phyloP scores from a whole-genome alignment of 1,140 invertebrate genomes.

The Saccostrea cuccullata region DNA sequence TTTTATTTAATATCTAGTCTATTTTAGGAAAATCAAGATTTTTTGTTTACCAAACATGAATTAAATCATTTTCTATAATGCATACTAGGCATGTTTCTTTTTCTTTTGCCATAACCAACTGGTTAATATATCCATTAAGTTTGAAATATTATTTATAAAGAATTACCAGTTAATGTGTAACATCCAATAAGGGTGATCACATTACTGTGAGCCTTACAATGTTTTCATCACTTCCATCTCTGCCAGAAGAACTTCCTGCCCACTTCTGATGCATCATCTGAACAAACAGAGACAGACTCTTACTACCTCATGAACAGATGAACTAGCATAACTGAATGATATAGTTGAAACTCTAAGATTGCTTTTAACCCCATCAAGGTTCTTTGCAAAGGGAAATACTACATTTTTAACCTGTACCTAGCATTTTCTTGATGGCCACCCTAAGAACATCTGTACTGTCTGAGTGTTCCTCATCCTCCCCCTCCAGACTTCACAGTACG shows the following conservation, averaged over 20 bases:
- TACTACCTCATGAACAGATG: not conserved
- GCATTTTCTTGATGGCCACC: slow-evolving; percentile 71
- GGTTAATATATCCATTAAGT: too few relatives aligned
- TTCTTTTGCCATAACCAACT: too few relatives aligned
- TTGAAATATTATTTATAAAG: too few relatives aligned
- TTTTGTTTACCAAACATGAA: too few relatives aligned
- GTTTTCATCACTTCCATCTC: slow-evolving; percentile 95
- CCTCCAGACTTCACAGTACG: slow-evolving; percentile 74
- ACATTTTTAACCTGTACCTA: slow-evolving; percentile 63
- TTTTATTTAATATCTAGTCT: too few relatives aligned
- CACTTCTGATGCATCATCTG: slow-evolving; percentile 92
- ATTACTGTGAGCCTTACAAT: slow-evolving; percentile 84
- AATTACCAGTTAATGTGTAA: slow-evolving; percentile 83
- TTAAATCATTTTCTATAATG: too few relatives aligned
- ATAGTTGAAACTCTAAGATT: too few relatives aligned
- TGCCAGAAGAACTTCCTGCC: slow-evolving; percentile 92
- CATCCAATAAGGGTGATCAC: slow-evolving; percentile 92
- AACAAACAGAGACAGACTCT: slow-evolving; percentile 36
- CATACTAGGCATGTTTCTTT: too few relatives aligned
- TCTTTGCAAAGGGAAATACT: too few relatives aligned
- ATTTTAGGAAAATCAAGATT: too few relatives aligned
- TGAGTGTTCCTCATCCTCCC: slow-evolving; percentile 69
- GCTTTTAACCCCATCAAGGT: too few relatives aligned
- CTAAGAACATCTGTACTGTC: slow-evolving; percentile 70
- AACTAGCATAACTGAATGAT: too few relatives aligned